Conservation (phyloP, 2,888 invertebrate species). For the Odontothrips loti region DNA sequence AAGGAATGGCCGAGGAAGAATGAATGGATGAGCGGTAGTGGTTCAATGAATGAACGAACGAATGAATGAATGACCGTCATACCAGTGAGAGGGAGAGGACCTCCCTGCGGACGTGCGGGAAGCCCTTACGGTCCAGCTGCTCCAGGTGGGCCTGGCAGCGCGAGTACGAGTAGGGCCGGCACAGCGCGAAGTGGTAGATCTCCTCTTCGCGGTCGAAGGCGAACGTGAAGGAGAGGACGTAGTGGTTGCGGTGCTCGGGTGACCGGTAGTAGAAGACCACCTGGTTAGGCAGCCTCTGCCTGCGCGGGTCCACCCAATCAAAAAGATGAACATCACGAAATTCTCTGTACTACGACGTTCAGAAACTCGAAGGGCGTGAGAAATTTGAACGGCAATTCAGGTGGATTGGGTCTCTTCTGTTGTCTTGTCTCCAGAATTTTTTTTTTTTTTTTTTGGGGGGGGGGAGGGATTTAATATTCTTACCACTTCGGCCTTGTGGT, state of each 20-base stretch:
- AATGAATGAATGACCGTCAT: conserved; percentile 30
- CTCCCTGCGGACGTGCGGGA: conserved; percentile 62
- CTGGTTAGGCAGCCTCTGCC: conserved; percentile 73
- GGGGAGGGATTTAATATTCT: conserved; percentile 40
- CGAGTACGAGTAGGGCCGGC: conserved; percentile 94
- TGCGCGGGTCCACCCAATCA: too few relatives aligned
- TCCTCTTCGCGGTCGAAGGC: conserved; percentile 93
- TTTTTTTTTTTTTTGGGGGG: too few relatives aligned
- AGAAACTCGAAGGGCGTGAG: too few relatives aligned
- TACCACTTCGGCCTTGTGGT: conserved; percentile 89
- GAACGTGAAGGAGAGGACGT: conserved; percentile 89
- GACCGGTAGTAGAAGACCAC: conserved; percentile 92
- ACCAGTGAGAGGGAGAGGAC: conserved; percentile 58
- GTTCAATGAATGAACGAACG: too few relatives aligned
- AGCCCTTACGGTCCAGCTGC: conserved; percentile 59
- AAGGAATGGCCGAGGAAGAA: conserved; percentile 31
- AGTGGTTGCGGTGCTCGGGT: conserved; percentile 79
- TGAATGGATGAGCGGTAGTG: not conserved
- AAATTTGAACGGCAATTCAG: too few relatives aligned
- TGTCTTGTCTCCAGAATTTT: too few relatives aligned
- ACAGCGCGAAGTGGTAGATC: conserved; percentile 89
- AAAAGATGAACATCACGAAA: too few relatives aligned
- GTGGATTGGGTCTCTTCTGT: too few relatives aligned
- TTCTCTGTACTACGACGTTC: too few relatives aligned
- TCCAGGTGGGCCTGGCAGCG: conserved; percentile 80